phyloP scores from a whole-genome alignment of 2,888 invertebrate species.

The Agriopis leucophaearia region DNA sequence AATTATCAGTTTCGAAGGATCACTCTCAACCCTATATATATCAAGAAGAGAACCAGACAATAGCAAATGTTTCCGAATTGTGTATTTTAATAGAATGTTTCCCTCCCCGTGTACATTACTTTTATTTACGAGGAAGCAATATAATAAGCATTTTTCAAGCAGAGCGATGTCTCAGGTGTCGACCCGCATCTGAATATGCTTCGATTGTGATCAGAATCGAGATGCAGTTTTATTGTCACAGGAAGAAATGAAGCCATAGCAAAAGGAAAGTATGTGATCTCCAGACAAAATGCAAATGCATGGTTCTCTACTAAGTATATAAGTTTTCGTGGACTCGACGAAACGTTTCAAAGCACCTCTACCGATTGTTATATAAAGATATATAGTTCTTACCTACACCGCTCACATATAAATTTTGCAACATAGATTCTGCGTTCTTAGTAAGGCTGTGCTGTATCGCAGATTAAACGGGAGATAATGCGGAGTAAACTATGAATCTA shows the following conservation, averaged over 20 bases:
- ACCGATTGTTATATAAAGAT: too few species aligned
- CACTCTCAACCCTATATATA: too few species aligned
- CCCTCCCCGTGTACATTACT: constrained; percentile 19
- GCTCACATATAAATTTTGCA: too few species aligned
- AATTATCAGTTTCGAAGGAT: not conserved
- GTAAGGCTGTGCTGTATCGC: too few species aligned
- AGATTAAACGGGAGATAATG: too few species aligned
- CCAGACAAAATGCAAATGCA: not conserved
- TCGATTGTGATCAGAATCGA: constrained; percentile 83
- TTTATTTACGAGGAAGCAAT: constrained; percentile 76
- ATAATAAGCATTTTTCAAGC: constrained; percentile 79
- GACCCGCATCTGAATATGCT: constrained; percentile 78
- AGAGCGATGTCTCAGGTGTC: constrained; percentile 76
- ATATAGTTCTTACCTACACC: too few species aligned
- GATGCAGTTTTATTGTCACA: constrained; percentile 85
- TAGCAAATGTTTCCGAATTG: constrained; percentile 16
- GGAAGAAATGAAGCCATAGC: constrained; percentile 48
- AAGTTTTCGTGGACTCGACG: not conserved
- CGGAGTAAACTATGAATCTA: too few species aligned
- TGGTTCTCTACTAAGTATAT: not conserved
- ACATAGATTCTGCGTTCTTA: too few species aligned
- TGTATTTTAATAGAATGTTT: constrained; percentile 30
- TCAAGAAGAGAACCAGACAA: constrained; percentile 1
- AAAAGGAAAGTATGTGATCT: not conserved
- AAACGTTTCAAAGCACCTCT: too few species aligned